phyloP scores from a whole-genome alignment of 2,888 invertebrate species.

The Synanthedon myopaeformis region DNA sequence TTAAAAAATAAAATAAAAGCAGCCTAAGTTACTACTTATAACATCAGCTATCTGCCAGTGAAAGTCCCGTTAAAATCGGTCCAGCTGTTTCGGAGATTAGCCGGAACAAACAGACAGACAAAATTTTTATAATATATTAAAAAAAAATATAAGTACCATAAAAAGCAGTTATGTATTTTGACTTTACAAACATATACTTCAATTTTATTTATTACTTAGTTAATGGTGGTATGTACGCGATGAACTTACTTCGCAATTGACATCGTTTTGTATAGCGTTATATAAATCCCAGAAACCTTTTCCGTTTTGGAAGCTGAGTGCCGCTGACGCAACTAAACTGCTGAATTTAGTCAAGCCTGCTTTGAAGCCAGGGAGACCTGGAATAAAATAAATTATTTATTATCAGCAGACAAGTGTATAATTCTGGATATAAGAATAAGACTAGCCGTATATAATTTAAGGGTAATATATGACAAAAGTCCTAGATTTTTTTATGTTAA shows the following conservation, averaged over 20 bases:
- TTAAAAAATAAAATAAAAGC: no score
- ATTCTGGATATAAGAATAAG: no score
- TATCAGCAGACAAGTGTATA: no score
- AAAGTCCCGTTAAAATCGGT: no score
- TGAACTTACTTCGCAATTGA: constrained; percentile 76
- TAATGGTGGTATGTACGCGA: background rate
- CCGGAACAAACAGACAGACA: no score
- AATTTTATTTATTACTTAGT: background rate
- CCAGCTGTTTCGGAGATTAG: no score
- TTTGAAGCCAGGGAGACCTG: constrained; percentile 77
- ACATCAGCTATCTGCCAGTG: no score
- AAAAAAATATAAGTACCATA: background rate
- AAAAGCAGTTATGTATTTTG: background rate
- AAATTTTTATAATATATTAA: constrained; percentile 1
- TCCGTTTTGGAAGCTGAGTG: constrained; percentile 78
- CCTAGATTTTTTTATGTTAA: no score
- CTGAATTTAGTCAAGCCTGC: constrained; percentile 78
- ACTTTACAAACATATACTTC: background rate
- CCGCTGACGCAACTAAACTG: constrained; percentile 82
- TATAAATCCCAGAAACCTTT: constrained; percentile 85
- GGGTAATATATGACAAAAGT: no score
- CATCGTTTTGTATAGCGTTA: constrained; percentile 77
- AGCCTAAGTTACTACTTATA: no score
- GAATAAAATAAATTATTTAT: constrained; percentile 4
- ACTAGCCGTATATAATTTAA: no score